phyloP scores from a whole-genome alignment of 2,113 vertebrate genomes.

The Prochilodus magdalenae region DNA sequence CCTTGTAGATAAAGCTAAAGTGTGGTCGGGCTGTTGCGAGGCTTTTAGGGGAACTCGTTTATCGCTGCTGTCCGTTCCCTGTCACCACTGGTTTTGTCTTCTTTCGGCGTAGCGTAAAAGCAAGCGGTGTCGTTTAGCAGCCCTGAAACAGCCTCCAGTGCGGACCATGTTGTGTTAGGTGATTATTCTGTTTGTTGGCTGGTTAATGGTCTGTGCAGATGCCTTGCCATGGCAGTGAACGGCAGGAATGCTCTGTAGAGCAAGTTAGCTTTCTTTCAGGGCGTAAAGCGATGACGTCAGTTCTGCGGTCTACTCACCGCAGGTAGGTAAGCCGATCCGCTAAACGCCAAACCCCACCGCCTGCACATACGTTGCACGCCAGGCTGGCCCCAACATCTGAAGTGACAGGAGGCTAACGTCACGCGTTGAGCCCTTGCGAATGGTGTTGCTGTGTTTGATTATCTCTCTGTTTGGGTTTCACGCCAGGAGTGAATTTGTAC shows the following conservation, averaged over 20 bases:
- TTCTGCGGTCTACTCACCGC: neutral
- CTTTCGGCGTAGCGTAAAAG: neutral
- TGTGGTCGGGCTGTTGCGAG: neutral
- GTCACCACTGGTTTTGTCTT: neutral
- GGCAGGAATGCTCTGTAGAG: neutral
- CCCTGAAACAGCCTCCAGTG: neutral
- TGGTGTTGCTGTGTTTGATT: slow-evolving; percentile 28
- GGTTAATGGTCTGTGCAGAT: slow-evolving; percentile 18
- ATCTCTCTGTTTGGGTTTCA: slow-evolving; percentile 45
- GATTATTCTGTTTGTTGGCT: slow-evolving; percentile 5
- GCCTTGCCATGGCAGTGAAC: neutral
- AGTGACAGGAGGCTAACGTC: slow-evolving; percentile 20
- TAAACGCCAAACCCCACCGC: neutral
- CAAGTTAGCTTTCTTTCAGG: neutral
- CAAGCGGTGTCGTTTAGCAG: neutral
- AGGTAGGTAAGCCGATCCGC: neutral
- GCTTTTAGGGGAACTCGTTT: neutral
- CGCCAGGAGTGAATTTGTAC: slow-evolving; percentile 26
- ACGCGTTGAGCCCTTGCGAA: slow-evolving; percentile 1
- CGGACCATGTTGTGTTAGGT: slow-evolving; percentile 1
- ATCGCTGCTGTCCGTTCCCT: neutral
- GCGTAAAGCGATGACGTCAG: neutral
- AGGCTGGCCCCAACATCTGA: slow-evolving; percentile 5
- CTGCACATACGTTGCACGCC: neutral
- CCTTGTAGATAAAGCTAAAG: no score